These are phyloP conservation scores for Drosophila burlai DNA, from an alignment of 1,140 invertebrate genomes.

Conservation along the genomic window DNA sequence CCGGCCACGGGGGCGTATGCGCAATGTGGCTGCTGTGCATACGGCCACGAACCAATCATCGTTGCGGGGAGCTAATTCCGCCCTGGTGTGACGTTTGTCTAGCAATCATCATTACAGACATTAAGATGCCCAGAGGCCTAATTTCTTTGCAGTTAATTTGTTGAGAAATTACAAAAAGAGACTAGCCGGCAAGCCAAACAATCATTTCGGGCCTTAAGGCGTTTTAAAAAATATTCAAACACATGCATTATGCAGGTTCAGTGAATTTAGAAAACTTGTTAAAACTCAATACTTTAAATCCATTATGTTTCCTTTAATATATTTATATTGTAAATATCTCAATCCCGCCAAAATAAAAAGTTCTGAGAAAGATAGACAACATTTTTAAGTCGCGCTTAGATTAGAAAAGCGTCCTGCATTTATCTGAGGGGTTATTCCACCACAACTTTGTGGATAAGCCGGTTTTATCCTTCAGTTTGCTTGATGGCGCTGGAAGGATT, in stretches of 20 bases:
- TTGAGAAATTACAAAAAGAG: constrained; percentile 8
- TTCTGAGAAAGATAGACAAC: background rate
- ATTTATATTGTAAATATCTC: background rate
- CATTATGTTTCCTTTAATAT: background rate
- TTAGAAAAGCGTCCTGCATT: background rate
- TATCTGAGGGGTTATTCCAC: background rate
- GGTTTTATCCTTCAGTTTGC: background rate
- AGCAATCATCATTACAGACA: constrained; percentile 37
- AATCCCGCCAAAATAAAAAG: background rate
- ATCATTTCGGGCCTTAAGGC: background rate
- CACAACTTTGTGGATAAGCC: background rate
- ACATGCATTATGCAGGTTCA: background rate
- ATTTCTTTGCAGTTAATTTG: constrained; percentile 37
- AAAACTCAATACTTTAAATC: background rate
- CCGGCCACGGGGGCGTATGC: constrained; percentile 45
- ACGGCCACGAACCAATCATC: constrained; percentile 45
- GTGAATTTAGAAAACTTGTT: background rate
- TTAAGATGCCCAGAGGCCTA: constrained; percentile 34
- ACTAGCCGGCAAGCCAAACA: background rate
- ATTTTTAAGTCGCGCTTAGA: too few species aligned
- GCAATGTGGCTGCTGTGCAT: constrained; percentile 21
- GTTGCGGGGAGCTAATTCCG: constrained; percentile 43
- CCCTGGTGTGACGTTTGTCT: constrained; percentile 45
- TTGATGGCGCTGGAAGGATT: background rate
- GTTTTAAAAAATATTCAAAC: background rate